These are phyloP conservation scores for Machimus atricapillus DNA, from an alignment of 2,888 invertebrate genomes.

Conservation along the genomic window DNA sequence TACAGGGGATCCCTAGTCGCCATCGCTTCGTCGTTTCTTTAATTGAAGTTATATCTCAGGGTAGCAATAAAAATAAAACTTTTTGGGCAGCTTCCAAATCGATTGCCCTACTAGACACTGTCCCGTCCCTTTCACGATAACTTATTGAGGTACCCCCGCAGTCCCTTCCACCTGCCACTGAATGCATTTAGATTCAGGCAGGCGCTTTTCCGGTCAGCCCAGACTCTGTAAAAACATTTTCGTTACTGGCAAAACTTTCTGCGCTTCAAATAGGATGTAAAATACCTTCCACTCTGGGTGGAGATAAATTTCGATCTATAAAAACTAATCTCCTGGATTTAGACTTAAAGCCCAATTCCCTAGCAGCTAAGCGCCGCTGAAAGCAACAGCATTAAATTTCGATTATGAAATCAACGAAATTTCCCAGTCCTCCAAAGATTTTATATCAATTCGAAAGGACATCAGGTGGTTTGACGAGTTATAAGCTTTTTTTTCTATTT, in stretches of 20 bases:
- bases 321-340: neutral
- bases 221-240: conserved; percentile 14
- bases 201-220: neutral
- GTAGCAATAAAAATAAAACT: conserved; percentile 44
- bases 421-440: neutral
- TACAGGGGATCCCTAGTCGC: conserved; percentile 29
- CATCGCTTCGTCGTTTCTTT: conserved; percentile 33
- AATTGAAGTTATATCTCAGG: conserved; percentile 43
- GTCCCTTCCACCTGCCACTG: neutral
- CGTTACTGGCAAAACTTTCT: neutral
- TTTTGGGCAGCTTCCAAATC: conserved; percentile 48
- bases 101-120: conserved; percentile 38
- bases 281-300: neutral
- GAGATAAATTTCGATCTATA: neutral
- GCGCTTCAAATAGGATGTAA: conserved; percentile 22
- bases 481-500: neutral
- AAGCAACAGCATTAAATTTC: neutral
- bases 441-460: neutral
- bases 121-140: conserved; percentile 20
- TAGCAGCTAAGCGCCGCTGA: neutral
- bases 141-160: neutral
- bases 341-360: neutral
- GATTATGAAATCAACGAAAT: neutral
- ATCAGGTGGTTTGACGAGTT: neutral
- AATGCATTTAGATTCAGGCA: neutral